phyloP scores from a whole-genome alignment of 2,113 vertebrate genomes.

The Drymodes brunneopygia region DNA sequence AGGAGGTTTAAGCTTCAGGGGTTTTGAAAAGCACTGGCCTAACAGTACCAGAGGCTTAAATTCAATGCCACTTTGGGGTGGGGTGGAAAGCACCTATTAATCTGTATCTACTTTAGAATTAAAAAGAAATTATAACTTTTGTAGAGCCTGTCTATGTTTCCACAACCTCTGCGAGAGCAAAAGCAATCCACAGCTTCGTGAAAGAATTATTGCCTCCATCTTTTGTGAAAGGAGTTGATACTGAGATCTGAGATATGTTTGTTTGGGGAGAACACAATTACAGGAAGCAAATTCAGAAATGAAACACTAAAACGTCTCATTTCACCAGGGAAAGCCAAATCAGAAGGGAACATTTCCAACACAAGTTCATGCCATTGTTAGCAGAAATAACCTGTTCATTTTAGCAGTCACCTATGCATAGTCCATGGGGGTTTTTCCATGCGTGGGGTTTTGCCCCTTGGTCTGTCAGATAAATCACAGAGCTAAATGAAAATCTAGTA shows the following conservation, averaged over 20 bases:
- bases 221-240: background rate
- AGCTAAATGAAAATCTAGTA: background rate
- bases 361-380: background rate
- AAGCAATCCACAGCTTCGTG: background rate
- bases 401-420: background rate
- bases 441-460: background rate
- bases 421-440: background rate
- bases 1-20: background rate
- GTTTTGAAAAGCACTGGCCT: background rate
- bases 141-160: background rate
- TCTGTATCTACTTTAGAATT: background rate
- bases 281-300: background rate
- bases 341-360: background rate
- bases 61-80: fast-evolving
- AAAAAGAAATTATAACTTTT: background rate
- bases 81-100: background rate
- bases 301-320: background rate
- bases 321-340: background rate
- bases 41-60: background rate
- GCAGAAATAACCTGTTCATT: conserved; percentile 20
- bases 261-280: background rate
- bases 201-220: background rate
- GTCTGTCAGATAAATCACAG: conserved; percentile 30
- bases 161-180: background rate
- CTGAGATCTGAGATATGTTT: background rate